These are phyloP conservation scores for Perodicticus potto DNA, from an alignment of 2,797 vertebrate species.

Conservation along the genomic window DNA sequence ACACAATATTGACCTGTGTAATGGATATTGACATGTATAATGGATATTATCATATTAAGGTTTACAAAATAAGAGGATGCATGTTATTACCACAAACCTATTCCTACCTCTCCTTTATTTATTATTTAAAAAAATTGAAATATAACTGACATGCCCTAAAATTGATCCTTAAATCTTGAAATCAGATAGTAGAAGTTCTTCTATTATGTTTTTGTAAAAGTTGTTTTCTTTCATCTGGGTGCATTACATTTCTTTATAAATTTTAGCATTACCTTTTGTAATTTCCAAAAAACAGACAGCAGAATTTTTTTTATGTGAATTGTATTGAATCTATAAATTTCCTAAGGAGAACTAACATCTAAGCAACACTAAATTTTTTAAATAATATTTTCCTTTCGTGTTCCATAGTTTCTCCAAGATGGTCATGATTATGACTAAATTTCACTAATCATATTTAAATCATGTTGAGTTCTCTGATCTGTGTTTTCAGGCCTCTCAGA, in stretches of 20 bases:
- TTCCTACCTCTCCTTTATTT: not conserved
- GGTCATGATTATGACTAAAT: not conserved
- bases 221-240: not conserved
- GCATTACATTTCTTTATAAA: not conserved
- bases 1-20: not conserved
- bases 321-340: not conserved
- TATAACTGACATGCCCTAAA: not conserved
- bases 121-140: not conserved
- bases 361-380: not conserved
- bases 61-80: not conserved
- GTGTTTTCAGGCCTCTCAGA: not conserved
- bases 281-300: not conserved
- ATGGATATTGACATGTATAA: not conserved
- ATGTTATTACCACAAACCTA: not conserved
- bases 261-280: not conserved
- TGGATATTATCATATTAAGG: not conserved
- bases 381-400: not conserved
- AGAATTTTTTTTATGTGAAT: not conserved
- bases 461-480: not conserved
- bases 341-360: not conserved
- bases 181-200: not conserved
- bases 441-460: not conserved
- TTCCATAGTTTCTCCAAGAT: not conserved
- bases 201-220: not conserved
- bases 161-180: not conserved